Evolutionary conservation across 2,113 vertebrate species (phyloP), one percentile per base, ranked within the genome.

Genomic region (Cochlearius cochlearius): DNA sequence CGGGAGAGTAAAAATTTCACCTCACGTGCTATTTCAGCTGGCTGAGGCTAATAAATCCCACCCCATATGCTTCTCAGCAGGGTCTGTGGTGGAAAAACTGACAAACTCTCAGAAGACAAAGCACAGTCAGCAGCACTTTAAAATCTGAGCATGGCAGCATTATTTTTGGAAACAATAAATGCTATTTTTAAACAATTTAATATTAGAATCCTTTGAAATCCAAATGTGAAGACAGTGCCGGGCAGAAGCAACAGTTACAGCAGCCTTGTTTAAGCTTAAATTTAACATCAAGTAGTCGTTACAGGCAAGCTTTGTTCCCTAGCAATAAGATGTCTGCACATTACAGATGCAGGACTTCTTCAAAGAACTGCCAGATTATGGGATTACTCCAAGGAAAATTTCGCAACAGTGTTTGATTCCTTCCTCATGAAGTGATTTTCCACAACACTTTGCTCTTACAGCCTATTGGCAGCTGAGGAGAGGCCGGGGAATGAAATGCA

Each of bases 341-440:
- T 92, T 86, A 80, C 45, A 90, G 73, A 96, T 92, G 95, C 78
- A 66, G 6, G 3, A 10, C 30, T 80, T 29, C 90, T 74, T 77
- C 96, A 93, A 88, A 95, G 86, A 91, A 49, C 59, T 93, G 91
- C 89, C 88, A 86, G 76, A 90, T 69, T 88, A 86, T 21, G 56
- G 74, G 85, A 78, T 84, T 82, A 82, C 73, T 95, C 83, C 66
- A 76, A 95, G 95, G 89, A 95, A 97, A 94, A 82, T 94, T 95
- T 97, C 10, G 11, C 91, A 95, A 94, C 3, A 17, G 52, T 8
- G 2, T 87, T 78, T 94, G 92, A 96, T 95, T 96, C 91, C 81
- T 95, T 95, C 84, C 94, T 26, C 77, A 79, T 96, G 89, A 94
- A 96, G 92, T 79, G 95, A 91, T 97, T 97, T 97, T 94, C 95